Percentiles rank a stretch among this genome's conserved stretches.
These are phyloP conservation scores for Lasioglossum leucozonium DNA, from an alignment of 2,888 invertebrate genomes.

Conservation along the genomic window DNA sequence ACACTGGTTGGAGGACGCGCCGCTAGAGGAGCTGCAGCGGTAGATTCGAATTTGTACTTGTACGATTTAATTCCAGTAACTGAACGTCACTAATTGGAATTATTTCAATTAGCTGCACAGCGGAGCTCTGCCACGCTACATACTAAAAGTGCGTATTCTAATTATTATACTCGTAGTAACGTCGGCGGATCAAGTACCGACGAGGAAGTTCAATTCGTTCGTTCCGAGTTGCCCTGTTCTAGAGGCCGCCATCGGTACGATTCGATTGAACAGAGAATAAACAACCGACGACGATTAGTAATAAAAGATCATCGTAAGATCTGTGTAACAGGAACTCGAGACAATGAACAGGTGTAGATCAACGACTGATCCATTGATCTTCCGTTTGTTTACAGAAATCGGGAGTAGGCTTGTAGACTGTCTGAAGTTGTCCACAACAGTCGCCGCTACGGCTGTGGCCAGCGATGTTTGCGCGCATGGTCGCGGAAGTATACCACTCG, in stretches of 20 bases:
- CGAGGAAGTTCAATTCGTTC: neutral
- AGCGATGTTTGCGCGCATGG: slow-evolving; percentile 35
- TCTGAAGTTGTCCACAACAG: neutral
- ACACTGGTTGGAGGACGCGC: slow-evolving; percentile 7
- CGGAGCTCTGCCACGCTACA: neutral
- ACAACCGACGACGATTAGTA: neutral
- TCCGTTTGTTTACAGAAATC: neutral
- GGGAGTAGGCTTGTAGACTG: neutral
- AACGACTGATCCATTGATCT: neutral
- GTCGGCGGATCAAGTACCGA: neutral
- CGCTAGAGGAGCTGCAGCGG: slow-evolving; percentile 27
- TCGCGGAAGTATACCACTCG: slow-evolving; percentile 29
- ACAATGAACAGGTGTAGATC: neutral
- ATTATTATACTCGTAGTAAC: neutral
- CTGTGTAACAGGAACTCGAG: neutral
- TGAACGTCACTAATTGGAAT: neutral
- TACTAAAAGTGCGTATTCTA: neutral
- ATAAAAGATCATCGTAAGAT: neutral
- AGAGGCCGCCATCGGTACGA: neutral
- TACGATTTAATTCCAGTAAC: neutral
- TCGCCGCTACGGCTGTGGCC: neutral
- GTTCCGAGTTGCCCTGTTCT: neutral
- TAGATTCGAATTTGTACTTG: neutral
- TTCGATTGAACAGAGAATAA: neutral
- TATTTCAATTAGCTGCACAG: neutral